A percentile compares a stretch with the other conserved stretches of the same genome.
Evolutionary conservation across 2,888 invertebrate species (phyloP).

Genomic region (Cephus spinipes): DNA sequence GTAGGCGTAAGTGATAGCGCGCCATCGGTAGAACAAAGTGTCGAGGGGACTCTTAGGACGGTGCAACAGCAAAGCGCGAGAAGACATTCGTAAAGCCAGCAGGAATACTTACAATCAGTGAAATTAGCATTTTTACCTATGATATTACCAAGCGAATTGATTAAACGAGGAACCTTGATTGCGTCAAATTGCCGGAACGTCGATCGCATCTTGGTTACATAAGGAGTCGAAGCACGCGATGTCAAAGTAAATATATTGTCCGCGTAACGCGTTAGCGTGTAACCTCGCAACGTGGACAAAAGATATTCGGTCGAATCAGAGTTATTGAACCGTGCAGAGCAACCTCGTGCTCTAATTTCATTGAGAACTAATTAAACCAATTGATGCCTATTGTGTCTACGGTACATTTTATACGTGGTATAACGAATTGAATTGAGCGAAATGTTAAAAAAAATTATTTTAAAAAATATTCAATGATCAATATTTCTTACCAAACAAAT

Average conservation of each 20-base stretch:
- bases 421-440: not conserved
- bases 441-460: not conserved
- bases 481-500: not conserved
- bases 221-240: conserved; percentile 14
- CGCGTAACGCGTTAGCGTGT: not conserved
- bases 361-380: not conserved
- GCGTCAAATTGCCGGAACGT: conserved; percentile 49
- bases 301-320: not conserved
- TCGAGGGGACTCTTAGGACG: not conserved
- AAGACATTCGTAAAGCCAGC: not conserved
- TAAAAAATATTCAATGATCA: not conserved
- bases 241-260: not conserved
- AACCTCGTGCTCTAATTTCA: not conserved
- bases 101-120: conserved; percentile 4
- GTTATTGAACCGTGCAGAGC: not conserved
- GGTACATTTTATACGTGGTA: no score
- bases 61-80: not conserved
- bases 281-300: not conserved
- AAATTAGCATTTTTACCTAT: conserved; percentile 33
- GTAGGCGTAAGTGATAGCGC: conserved; percentile 33
- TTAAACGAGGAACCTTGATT: conserved; percentile 47
- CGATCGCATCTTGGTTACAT: conserved; percentile 27
- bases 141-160: conserved; percentile 38
- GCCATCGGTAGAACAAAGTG: conserved; percentile 13
- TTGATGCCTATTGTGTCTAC: not conserved